Percentiles rank a stretch among this genome's conserved stretches.
Evolutionary conservation across 2,888 invertebrate genomes (phyloP).

Genomic region (Germaria angustata): DNA sequence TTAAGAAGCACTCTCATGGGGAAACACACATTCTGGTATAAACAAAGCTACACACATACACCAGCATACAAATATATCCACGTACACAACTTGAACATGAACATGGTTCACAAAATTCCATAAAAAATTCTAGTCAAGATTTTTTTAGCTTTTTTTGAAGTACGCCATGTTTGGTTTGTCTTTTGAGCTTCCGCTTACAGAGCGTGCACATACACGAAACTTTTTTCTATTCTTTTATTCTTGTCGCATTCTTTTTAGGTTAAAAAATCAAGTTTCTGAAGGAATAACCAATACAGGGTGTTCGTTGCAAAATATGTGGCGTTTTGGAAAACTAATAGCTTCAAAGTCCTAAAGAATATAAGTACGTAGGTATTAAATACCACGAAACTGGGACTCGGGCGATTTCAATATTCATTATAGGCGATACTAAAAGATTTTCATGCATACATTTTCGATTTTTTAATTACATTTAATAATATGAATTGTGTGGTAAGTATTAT

Average conservation of each 20-base stretch:
- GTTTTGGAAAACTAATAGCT: too few relatives aligned
- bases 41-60: neutral
- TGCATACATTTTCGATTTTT: too few relatives aligned
- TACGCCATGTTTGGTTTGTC: slow-evolving; percentile 79
- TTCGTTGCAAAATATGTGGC: neutral
- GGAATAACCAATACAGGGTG: slow-evolving; percentile 36
- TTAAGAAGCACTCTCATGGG: neutral
- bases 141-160: slow-evolving; percentile 68
- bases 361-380: too few relatives aligned
- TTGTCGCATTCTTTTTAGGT: slow-evolving; percentile 40
- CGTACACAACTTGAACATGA: slow-evolving; percentile 46
- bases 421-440: too few relatives aligned
- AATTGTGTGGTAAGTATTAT: too few relatives aligned
- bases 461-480: too few relatives aligned
- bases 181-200: slow-evolving; percentile 76
- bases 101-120: slow-evolving; percentile 68
- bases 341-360: too few relatives aligned
- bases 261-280: slow-evolving; percentile 20
- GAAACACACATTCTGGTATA: neutral
- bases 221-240: slow-evolving; percentile 46
- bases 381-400: neutral
- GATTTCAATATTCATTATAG: neutral
- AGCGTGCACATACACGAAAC: slow-evolving; percentile 34
- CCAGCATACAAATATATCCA: neutral
- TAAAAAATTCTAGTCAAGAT: slow-evolving; percentile 27